phyloP scores from a whole-genome alignment of 2,113 vertebrate species.

The Podarcis raffonei region DNA sequence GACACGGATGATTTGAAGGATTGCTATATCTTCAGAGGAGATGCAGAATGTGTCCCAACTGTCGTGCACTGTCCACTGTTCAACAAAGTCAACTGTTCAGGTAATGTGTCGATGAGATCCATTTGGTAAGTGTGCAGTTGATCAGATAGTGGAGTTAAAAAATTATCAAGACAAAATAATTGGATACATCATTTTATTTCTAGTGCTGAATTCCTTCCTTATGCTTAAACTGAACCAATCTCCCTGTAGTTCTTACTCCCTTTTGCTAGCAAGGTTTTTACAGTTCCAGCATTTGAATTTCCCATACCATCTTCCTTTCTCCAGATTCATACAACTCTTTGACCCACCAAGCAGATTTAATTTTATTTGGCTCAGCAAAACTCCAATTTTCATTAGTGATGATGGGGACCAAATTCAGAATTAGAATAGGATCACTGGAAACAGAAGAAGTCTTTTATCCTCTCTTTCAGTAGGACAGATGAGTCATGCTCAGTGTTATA shows the following conservation, averaged over 20 bases:
- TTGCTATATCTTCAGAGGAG: constrained; percentile 56
- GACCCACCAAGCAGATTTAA: neutral
- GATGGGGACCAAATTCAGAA: neutral
- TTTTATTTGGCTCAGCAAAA: no score
- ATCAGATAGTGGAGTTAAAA: neutral
- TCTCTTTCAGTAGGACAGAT: neutral
- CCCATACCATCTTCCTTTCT: neutral
- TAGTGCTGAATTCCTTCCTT: neutral
- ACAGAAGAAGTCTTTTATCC: neutral
- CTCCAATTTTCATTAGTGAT: neutral
- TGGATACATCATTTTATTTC: neutral
- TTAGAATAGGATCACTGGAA: no score
- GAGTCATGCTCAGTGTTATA: neutral
- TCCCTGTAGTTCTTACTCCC: neutral
- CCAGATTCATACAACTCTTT: neutral
- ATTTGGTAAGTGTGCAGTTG: neutral
- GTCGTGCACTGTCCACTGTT: constrained; percentile 69
- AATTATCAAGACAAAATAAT: neutral
- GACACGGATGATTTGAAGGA: constrained; percentile 15
- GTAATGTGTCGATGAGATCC: constrained; percentile 24
- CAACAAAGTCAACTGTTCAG: constrained; percentile 55
- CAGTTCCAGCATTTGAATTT: neutral
- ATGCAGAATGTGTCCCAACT: neutral
- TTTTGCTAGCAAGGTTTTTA: neutral
- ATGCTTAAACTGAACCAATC: neutral